Conservation (phyloP, 2,888 invertebrate genomes). For the Mayetiola destructor region DNA sequence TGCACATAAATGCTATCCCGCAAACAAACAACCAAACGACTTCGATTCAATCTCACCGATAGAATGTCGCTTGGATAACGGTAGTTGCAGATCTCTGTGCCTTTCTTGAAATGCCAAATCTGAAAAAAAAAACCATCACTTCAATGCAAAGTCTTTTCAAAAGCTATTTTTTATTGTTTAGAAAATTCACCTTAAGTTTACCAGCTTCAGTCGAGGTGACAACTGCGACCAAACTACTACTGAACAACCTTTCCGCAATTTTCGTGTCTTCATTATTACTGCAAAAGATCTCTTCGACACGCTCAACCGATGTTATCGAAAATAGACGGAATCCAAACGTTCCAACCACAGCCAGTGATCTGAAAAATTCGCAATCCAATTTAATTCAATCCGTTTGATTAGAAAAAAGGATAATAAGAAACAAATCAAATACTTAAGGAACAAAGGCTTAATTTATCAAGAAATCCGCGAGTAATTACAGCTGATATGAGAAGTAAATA, state of each 20-base stretch:
- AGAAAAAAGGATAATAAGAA: not conserved
- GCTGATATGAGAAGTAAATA: no score
- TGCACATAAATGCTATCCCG: constrained; percentile 34
- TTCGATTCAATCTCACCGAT: constrained; percentile 33
- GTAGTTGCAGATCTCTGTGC: constrained; percentile 34
- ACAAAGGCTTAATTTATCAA: not conserved
- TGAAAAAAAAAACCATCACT: not conserved
- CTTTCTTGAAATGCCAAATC: constrained; percentile 31
- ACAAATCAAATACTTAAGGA: not conserved
- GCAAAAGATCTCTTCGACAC: constrained; percentile 33
- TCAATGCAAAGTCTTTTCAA: not conserved
- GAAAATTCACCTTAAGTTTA: constrained; percentile 29
- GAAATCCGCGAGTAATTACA: no score
- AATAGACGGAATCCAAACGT: constrained; percentile 30
- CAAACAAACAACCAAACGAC: constrained; percentile 28
- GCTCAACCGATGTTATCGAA: constrained; percentile 29
- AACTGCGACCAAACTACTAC: constrained; percentile 32
- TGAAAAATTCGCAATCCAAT: constrained; percentile 22
- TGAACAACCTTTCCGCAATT: constrained; percentile 33
- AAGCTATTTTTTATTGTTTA: not conserved
- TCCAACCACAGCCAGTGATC: constrained; percentile 31
- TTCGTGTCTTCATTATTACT: constrained; percentile 32
- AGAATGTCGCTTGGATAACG: constrained; percentile 33
- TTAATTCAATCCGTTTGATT: no score
- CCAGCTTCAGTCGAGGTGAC: constrained; percentile 33